These are phyloP conservation scores for Phodopus roborovskii DNA, from an alignment of 2,113 vertebrate species.

Conservation along the genomic window DNA sequence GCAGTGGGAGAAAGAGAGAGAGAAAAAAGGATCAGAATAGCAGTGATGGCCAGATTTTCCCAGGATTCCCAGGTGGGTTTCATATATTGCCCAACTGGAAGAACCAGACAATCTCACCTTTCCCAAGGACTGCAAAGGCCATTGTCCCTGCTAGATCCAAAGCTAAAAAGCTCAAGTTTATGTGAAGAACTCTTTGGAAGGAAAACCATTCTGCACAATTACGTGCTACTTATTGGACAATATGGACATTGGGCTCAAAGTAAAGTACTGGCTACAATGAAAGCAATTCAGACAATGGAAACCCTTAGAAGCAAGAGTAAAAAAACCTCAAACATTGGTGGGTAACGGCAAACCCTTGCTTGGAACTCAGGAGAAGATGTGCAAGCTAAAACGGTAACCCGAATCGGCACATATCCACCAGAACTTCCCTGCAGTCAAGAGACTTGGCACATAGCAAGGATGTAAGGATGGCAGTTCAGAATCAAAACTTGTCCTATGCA, in stretches of 20 bases:
- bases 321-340: conserved; percentile 14
- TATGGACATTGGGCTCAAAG: conserved; percentile 25
- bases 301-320: conserved; percentile 12
- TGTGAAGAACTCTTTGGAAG: conserved; percentile 82
- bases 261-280: conserved; percentile 39
- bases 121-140: conserved; percentile 82
- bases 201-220: conserved; percentile 69
- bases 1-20: conserved; percentile 87
- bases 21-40: conserved; percentile 84
- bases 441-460: conserved; percentile 22
- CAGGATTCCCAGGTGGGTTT: conserved; percentile 93
- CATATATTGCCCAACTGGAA: conserved; percentile 88
- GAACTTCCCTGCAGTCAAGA: conserved; percentile 4
- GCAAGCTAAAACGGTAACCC: not conserved
- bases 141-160: conserved; percentile 84
- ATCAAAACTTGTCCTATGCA: not conserved
- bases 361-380: not conserved
- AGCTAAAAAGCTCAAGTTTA: conserved; percentile 84
- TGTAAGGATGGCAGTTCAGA: not conserved
- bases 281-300: conserved; percentile 25
- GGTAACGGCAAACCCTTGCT: conserved; percentile 50
- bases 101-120: conserved; percentile 86
- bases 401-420: not conserved
- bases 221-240: conserved; percentile 64
- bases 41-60: conserved; percentile 87